These are phyloP conservation scores for Phenganax marumi DNA, from an alignment of 92 coral and sea anemone species.

Conservation along the genomic window DNA sequence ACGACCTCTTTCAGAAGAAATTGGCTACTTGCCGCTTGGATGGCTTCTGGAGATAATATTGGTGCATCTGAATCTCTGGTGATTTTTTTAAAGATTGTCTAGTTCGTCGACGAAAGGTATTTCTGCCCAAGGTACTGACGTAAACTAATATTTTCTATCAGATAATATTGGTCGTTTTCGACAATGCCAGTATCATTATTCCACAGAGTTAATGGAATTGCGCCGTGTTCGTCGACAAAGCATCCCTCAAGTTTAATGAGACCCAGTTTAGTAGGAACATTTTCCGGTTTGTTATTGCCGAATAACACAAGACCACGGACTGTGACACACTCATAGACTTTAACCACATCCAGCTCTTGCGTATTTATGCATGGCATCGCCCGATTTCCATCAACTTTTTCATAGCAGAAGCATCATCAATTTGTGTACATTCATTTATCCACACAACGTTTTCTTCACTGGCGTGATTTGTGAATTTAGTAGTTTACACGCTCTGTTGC, in stretches of 20 bases:
- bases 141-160: conserved; percentile 52
- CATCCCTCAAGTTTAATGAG: conserved; percentile 58
- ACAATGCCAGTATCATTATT: conserved; percentile 52
- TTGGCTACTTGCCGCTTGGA: conserved; percentile 44
- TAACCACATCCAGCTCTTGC: conserved; percentile 47
- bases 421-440: conserved; percentile 35
- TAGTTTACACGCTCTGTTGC: conserved; percentile 56
- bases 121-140: conserved; percentile 61
- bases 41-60: conserved; percentile 13
- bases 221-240: conserved; percentile 60
- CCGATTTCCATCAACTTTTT: conserved; percentile 20
- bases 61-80: conserved; percentile 38
- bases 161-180: conserved; percentile 50
- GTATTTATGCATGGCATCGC: conserved; percentile 44
- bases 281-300: conserved; percentile 53
- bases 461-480: conserved; percentile 41
- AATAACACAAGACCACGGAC: conserved; percentile 57
- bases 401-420: conserved; percentile 38
- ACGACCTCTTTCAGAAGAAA: conserved; percentile 36
- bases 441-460: conserved; percentile 57
- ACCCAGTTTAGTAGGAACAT: conserved; percentile 55
- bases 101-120: conserved; percentile 3
- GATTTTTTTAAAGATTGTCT: conserved; percentile 48
- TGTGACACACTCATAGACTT: conserved; percentile 53
- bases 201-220: conserved; percentile 60